phyloP scores from a whole-genome alignment of 2,888 invertebrate species.

The Linhomoeus sp. region DNA sequence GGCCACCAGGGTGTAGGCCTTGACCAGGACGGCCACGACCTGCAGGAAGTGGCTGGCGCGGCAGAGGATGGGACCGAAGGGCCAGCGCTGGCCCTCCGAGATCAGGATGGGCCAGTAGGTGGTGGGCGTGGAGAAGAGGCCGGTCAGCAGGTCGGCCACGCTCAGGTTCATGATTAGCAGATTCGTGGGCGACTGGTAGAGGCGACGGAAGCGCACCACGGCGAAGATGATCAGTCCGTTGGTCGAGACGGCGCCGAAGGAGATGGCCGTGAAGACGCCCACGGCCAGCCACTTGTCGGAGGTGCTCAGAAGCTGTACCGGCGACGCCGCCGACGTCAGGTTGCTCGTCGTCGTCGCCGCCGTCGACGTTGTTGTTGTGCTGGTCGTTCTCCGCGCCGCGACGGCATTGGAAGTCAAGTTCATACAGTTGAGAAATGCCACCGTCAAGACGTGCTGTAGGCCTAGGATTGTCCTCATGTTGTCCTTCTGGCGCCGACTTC shows the following conservation, averaged over 20 bases:
- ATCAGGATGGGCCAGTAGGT: constrained; percentile 32
- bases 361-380: no score
- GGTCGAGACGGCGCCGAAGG: background rate
- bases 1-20: constrained; percentile 33
- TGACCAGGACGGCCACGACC: constrained; percentile 30
- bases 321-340: no score
- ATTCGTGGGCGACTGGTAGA: constrained; percentile 30
- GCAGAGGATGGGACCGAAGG: constrained; percentile 31
- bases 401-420: no score
- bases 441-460: no score
- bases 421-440: no score
- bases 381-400: no score
- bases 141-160: constrained; percentile 31
- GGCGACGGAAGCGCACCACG: constrained; percentile 17
- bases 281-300: background rate
- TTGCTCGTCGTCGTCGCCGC: no score
- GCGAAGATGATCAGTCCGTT: constrained; percentile 22
- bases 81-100: constrained; percentile 29
- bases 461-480: no score
- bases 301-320: no score
- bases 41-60: constrained; percentile 30
- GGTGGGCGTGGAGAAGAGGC: constrained; percentile 33
- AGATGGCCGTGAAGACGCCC: background rate
- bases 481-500: no score
- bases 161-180: constrained; percentile 32